These are phyloP conservation scores for Morbakka virulenta DNA, from an alignment of 30 jellyfish, hydroid and myxozoan species.

Conservation along the genomic window DNA sequence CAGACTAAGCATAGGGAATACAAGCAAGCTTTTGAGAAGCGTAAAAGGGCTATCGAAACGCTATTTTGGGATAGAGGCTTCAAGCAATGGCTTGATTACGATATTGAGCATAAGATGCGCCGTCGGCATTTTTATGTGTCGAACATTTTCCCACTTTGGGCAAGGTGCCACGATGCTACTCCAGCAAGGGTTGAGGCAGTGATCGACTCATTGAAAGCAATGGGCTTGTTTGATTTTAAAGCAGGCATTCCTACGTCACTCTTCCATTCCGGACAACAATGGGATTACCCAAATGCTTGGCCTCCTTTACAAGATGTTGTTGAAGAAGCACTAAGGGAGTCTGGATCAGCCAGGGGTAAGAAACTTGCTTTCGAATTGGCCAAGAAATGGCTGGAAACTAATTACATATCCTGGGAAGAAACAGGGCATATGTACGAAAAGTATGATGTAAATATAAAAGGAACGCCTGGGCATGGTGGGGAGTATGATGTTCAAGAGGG, in stretches of 20 bases:
- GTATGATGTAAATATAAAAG: conserved; percentile 65
- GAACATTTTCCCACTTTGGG: conserved; percentile 78
- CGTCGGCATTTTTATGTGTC: conserved; percentile 61
- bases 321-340: conserved; percentile 43
- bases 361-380: conserved; percentile 71
- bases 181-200: conserved; percentile 58
- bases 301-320: conserved; percentile 87
- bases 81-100: conserved; percentile 76
- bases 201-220: conserved; percentile 30
- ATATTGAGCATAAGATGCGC: conserved; percentile 11
- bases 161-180: conserved; percentile 43
- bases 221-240: conserved; percentile 54
- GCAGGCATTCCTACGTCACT: conserved; percentile 88
- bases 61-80: conserved; percentile 63
- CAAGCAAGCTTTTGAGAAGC: conserved; percentile 13
- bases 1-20: not conserved
- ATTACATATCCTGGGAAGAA: conserved; percentile 60
- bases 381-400: conserved; percentile 62
- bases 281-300: conserved; percentile 97
- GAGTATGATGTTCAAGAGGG: conserved; percentile 88
- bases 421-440: conserved; percentile 91
- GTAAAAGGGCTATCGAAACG: conserved; percentile 25
- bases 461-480: conserved; percentile 85
- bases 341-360: conserved; percentile 28
- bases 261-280: conserved; percentile 66